Conservation (phyloP, 2,888 invertebrate genomes). For the Chrysina gloriosa region DNA sequence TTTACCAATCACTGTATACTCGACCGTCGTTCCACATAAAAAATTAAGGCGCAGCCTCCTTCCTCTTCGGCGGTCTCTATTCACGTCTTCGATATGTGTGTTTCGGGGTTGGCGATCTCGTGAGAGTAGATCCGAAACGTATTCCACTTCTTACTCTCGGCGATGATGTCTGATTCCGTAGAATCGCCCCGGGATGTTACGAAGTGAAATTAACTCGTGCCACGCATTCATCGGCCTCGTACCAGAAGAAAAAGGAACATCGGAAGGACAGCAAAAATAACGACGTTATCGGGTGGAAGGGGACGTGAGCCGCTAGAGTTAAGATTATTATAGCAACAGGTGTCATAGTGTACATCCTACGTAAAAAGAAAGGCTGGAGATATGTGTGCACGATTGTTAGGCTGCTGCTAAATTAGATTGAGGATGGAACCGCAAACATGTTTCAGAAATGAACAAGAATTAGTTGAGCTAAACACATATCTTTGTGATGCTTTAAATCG, state of each 20-base stretch:
- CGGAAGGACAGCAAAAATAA: not conserved
- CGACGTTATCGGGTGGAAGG: not conserved
- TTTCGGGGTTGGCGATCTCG: slow-evolving; percentile 40
- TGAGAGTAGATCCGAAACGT: slow-evolving; percentile 12
- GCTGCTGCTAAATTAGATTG: too few species aligned
- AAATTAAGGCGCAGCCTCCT: not conserved
- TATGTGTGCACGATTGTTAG: not conserved
- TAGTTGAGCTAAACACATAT: too few species aligned
- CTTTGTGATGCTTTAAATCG: too few species aligned
- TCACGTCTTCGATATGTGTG: slow-evolving; percentile 34
- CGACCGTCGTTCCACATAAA: too few species aligned
- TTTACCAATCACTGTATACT: too few species aligned
- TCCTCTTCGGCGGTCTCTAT: not conserved
- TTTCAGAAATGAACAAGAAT: too few species aligned
- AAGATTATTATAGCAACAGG: slow-evolving; percentile 9
- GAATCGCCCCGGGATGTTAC: slow-evolving; percentile 54
- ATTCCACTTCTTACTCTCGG: not conserved
- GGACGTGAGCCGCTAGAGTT: not conserved
- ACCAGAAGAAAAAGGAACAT: not conserved
- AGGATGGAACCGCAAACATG: too few species aligned
- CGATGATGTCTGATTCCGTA: slow-evolving; percentile 62
- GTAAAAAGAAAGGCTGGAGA: not conserved
- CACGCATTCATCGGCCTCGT: not conserved
- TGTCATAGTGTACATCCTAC: not conserved
- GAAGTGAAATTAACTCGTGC: slow-evolving; percentile 38